Conservation (phyloP, 2,797 vertebrate genomes). For the Natrix natrix region DNA sequence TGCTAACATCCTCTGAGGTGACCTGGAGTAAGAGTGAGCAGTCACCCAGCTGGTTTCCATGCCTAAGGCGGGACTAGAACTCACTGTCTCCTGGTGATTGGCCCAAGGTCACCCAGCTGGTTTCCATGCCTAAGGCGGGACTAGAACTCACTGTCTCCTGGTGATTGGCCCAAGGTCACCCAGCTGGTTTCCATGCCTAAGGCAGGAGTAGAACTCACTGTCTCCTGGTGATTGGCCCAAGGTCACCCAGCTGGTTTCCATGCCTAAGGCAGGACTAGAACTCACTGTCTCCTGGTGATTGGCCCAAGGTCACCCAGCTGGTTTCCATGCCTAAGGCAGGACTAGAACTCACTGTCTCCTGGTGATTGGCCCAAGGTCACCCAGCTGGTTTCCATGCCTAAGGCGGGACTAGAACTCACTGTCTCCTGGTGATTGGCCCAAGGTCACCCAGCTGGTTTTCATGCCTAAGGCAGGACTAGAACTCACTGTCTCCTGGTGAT, state of each 20-base stretch:
- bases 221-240: neutral
- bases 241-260: neutral
- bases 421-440: neutral
- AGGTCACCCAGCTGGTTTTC: accelerated
- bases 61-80: too few relatives aligned
- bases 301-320: neutral
- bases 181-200: too few relatives aligned
- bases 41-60: too few relatives aligned
- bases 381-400: neutral
- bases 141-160: too few relatives aligned
- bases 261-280: neutral
- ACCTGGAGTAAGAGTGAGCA: neutral
- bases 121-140: too few relatives aligned
- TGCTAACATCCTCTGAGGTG: neutral
- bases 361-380: neutral
- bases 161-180: too few relatives aligned
- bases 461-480: neutral
- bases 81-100: too few relatives aligned
- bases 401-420: neutral
- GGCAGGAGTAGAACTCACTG: too few relatives aligned
- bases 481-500: neutral
- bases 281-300: neutral
- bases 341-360: neutral
- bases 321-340: neutral
- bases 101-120: too few relatives aligned